Evolutionary conservation across 1,140 invertebrate species (phyloP).

Genomic region (Leptinotarsa texana): DNA sequence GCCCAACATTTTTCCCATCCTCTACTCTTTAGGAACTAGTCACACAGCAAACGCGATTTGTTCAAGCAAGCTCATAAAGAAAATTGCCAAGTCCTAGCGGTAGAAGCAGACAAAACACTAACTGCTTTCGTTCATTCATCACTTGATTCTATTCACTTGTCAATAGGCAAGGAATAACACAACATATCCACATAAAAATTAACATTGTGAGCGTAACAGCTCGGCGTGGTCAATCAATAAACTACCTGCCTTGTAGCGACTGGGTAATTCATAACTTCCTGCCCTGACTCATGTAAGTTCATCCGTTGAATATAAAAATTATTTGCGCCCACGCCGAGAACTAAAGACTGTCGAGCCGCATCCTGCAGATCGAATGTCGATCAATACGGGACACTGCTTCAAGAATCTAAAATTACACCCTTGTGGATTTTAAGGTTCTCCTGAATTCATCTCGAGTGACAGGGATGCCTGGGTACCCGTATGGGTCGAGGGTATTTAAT

Average conservation of each 20-base stretch:
- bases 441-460: not conserved
- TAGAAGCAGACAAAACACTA: not conserved
- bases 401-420: constrained; percentile 3
- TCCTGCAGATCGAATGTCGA: constrained; percentile 7
- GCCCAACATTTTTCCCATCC: no score
- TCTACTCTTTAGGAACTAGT: no score
- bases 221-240: not conserved
- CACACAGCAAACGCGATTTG: no score
- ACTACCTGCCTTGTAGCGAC: not conserved
- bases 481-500: no score
- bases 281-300: constrained; percentile 5
- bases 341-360: not conserved
- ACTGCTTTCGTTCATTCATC: not conserved
- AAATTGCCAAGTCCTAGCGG: not conserved
- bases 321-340: not conserved
- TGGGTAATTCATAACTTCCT: constrained; percentile 3
- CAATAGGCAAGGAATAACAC: not conserved
- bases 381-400: not conserved
- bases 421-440: not conserved
- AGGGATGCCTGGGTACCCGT: not conserved
- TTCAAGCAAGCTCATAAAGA: no score
- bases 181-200: constrained; percentile 2
- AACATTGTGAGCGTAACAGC: constrained; percentile 2
- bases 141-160: not conserved
- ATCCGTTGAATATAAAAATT: constrained; percentile 5